phyloP scores from a whole-genome alignment of 2,888 invertebrate genomes.

The Lamellibrachia columna region DNA sequence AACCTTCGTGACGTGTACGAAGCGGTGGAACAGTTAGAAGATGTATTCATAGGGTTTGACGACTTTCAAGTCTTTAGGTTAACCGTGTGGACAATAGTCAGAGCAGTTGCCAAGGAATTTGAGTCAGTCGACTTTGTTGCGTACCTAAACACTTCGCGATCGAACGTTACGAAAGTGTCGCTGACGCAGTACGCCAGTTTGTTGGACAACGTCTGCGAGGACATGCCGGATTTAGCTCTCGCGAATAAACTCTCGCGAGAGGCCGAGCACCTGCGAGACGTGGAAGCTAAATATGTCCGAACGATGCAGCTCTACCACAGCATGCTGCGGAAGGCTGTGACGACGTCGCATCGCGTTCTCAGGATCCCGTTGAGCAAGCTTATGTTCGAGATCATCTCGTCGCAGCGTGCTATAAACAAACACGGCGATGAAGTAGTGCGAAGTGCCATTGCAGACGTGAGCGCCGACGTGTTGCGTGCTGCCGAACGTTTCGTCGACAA shows the following conservation, averaged over 20 bases:
- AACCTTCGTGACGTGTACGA: neutral
- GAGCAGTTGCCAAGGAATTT: neutral
- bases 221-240: neutral
- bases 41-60: neutral
- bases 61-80: neutral
- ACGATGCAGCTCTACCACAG: neutral
- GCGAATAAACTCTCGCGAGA: neutral
- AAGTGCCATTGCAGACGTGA: neutral
- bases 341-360: neutral
- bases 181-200: neutral
- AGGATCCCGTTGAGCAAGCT: conserved; percentile 9
- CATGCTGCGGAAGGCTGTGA: neutral
- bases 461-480: neutral
- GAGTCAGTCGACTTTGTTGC: neutral
- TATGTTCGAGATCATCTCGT: neutral
- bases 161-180: neutral
- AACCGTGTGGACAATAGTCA: neutral
- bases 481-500: neutral
- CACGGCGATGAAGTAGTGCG: neutral
- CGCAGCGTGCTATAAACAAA: neutral
- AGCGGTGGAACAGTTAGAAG: neutral
- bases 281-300: neutral
- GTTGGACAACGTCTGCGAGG: neutral
- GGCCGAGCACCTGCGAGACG: neutral
- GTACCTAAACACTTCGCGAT: neutral